Percentiles rank a stretch among this genome's conserved stretches.
phyloP scores from a whole-genome alignment of 2,113 vertebrate species.

The Peromyscus maniculatus region DNA sequence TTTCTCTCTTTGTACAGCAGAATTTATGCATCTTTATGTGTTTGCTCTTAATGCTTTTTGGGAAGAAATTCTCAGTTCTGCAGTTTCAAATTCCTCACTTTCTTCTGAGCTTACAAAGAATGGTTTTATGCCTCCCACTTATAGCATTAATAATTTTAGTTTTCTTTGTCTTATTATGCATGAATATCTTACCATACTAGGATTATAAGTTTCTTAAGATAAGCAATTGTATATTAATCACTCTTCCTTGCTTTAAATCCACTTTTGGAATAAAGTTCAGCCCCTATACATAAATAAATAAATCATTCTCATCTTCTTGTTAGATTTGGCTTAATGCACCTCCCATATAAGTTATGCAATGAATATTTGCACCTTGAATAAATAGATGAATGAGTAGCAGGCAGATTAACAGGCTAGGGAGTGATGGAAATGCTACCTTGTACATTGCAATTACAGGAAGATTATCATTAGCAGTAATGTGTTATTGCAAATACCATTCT shows the following conservation, averaged over 20 bases:
- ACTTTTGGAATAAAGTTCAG: constrained; percentile 31
- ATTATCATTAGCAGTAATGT: constrained; percentile 70
- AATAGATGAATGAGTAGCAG: constrained; percentile 30
- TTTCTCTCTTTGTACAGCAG: neutral
- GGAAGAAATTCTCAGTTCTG: neutral
- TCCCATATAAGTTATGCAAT: neutral
- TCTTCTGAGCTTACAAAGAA: neutral
- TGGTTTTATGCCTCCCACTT: neutral
- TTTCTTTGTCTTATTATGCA: constrained; percentile 63
- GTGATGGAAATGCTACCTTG: constrained; percentile 21
- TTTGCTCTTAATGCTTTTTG: neutral
- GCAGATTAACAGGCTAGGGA: constrained; percentile 11
- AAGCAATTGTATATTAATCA: constrained; percentile 46
- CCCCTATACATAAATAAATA: neutral
- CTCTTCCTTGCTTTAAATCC: neutral
- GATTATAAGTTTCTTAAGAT: neutral
- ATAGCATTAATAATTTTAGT: neutral
- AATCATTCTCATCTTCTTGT: constrained; percentile 42
- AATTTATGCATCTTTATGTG: neutral
- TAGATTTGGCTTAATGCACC: constrained; percentile 35
- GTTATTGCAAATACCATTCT: constrained; percentile 70
- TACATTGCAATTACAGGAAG: constrained; percentile 56
- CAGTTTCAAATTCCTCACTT: constrained; percentile 10
- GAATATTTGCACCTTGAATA: constrained; percentile 50
- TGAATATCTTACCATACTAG: neutral